phyloP scores from a whole-genome alignment of 2,113 vertebrate species.

The Python bivittatus region DNA sequence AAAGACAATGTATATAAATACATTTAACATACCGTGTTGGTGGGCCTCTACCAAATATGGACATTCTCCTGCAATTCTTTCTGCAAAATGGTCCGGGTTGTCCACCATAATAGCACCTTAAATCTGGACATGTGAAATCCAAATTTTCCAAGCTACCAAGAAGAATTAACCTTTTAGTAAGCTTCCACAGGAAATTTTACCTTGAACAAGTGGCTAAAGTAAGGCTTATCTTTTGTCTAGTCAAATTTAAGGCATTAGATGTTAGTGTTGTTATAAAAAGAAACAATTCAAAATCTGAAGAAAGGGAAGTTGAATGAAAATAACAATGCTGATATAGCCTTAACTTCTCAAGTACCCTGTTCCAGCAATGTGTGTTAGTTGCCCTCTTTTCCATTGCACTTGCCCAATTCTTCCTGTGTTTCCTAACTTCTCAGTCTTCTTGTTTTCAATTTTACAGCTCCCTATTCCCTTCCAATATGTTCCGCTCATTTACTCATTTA shows the following conservation, averaged over 20 bases:
- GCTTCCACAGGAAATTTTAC: neutral
- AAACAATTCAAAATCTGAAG: neutral
- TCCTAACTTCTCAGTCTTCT: neutral
- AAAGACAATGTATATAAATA: too few relatives aligned
- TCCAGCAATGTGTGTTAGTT: neutral
- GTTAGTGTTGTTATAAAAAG: neutral
- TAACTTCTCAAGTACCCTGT: neutral
- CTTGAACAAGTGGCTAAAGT: neutral
- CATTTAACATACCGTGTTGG: neutral
- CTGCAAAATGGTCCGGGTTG: neutral
- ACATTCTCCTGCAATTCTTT: neutral
- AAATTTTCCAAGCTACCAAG: neutral
- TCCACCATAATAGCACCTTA: neutral
- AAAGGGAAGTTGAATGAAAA: neutral
- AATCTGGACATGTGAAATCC: neutral
- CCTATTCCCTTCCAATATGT: constrained; percentile 9
- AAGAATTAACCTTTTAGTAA: neutral
- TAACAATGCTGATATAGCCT: neutral
- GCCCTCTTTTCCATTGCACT: neutral
- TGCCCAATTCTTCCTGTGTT: neutral
- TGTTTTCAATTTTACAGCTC: constrained; percentile 10
- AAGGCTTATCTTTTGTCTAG: neutral
- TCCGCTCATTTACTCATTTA: constrained; percentile 44
- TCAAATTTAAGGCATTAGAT: neutral
- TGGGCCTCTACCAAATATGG: neutral